A percentile compares a stretch with the other conserved stretches of the same genome.
Evolutionary conservation across 2,797 vertebrate species (phyloP).

Genomic region (Rhynchonycteris naso): DNA sequence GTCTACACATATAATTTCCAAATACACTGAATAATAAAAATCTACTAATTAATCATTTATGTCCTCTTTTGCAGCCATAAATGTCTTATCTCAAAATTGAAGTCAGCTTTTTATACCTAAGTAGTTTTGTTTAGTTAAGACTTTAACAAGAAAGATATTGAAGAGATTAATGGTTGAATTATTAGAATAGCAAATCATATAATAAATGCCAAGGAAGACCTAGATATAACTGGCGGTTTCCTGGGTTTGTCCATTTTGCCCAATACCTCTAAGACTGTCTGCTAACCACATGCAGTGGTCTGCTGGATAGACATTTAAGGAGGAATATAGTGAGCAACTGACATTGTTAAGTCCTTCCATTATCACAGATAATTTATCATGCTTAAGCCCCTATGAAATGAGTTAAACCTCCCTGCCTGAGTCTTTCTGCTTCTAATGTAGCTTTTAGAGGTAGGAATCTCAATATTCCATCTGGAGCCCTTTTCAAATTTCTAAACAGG

Average conservation of each 20-base stretch:
- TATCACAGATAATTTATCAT: background rate
- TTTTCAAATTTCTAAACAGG: constrained; percentile 17
- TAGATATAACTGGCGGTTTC: background rate
- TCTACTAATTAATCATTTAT: constrained; percentile 55
- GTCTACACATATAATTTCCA: constrained; percentile 50
- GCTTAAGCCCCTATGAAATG: background rate
- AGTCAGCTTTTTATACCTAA: constrained; percentile 73
- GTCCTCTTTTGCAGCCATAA: background rate
- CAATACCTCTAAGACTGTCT: background rate
- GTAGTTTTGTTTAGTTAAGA: constrained; percentile 78
- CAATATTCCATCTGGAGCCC: background rate
- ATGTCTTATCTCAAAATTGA: constrained; percentile 79
- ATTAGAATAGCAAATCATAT: constrained; percentile 41
- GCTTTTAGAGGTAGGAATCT: background rate
- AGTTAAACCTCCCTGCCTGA: background rate
- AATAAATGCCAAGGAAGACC: constrained; percentile 18
- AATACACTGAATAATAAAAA: constrained; percentile 68
- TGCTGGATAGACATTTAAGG: background rate
- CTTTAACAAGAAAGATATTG: constrained; percentile 71
- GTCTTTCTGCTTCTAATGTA: background rate
- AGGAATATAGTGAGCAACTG: background rate
- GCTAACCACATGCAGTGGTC: background rate
- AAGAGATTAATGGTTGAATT: constrained; percentile 66
- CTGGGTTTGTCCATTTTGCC: background rate
- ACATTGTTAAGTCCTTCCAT: background rate